Percentiles rank a stretch among this genome's conserved stretches.
These are phyloP conservation scores for Drosophila kanekoi DNA, from an alignment of 2,888 invertebrate species.

Conservation along the genomic window DNA sequence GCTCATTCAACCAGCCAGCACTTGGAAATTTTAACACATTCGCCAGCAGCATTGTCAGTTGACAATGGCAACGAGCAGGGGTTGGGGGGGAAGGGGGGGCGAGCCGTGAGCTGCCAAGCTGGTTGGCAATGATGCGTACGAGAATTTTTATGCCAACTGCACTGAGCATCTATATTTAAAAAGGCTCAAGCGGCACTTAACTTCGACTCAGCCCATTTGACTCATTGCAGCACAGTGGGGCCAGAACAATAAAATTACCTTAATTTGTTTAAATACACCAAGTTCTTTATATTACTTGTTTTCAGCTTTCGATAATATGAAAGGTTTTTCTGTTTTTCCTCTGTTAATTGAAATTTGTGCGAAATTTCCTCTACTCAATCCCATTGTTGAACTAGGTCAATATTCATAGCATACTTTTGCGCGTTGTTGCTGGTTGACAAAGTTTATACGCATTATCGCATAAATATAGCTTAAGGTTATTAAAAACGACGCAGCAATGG, in stretches of 20 bases:
- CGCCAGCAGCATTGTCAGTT: conserved; percentile 63
- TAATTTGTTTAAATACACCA: too few species aligned
- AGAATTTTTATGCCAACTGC: conserved; percentile 41
- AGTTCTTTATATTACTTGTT: too few species aligned
- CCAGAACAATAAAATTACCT: background rate
- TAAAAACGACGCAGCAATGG: conserved; percentile 28
- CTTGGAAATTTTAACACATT: conserved; percentile 55
- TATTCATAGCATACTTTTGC: conserved; percentile 51
- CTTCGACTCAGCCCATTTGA: conserved; percentile 59
- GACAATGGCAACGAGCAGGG: conserved; percentile 58
- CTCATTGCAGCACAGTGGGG: conserved; percentile 36
- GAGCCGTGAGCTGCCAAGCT: conserved; percentile 3
- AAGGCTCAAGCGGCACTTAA: conserved; percentile 76
- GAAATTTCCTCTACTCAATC: background rate
- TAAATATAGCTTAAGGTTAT: conserved; percentile 63
- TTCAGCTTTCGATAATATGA: too few species aligned
- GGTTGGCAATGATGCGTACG: conserved; percentile 60
- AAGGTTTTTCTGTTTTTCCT: too few species aligned
- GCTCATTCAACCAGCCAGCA: conserved; percentile 5
- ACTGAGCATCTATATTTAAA: conserved; percentile 66
- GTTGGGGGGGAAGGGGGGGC: background rate
- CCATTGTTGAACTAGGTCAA: conserved; percentile 35
- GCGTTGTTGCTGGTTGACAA: conserved; percentile 44
- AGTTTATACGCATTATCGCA: conserved; percentile 68
- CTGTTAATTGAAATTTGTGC: background rate